phyloP scores from a whole-genome alignment of 1,140 invertebrate species.

The Cylas formicarius region DNA sequence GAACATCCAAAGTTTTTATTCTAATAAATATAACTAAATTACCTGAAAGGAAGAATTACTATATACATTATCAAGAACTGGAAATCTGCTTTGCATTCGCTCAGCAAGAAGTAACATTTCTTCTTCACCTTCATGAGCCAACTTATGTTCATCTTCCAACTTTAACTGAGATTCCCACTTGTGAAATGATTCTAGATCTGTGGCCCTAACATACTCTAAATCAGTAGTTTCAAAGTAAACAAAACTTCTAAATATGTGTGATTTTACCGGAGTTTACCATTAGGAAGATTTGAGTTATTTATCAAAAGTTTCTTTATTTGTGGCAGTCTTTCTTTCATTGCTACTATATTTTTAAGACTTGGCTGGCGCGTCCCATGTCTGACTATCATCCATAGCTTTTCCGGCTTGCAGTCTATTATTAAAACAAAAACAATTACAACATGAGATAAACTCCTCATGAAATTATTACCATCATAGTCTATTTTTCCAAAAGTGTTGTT shows the following conservation, averaged over 20 bases:
- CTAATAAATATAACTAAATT: constrained; percentile 16
- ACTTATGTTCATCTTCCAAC: constrained; percentile 43
- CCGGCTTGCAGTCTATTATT: constrained; percentile 28
- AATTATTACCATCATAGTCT: constrained; percentile 46
- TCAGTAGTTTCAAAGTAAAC: constrained; percentile 1
- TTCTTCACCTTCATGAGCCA: constrained; percentile 57
- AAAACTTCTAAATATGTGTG: constrained; percentile 12
- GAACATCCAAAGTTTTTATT: neutral
- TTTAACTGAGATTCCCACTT: constrained; percentile 48
- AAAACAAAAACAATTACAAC: constrained; percentile 1
- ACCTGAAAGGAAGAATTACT: constrained; percentile 52
- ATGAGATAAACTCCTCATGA: neutral
- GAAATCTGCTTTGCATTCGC: constrained; percentile 59
- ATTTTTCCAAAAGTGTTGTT: constrained; percentile 49
- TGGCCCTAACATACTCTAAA: constrained; percentile 27
- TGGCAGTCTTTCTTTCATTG: constrained; percentile 46
- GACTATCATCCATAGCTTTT: constrained; percentile 58
- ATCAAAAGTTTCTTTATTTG: constrained; percentile 47
- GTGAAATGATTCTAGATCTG: constrained; percentile 42
- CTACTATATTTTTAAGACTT: constrained; percentile 45
- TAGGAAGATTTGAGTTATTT: constrained; percentile 29
- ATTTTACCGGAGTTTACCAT: constrained; percentile 23
- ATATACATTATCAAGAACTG: constrained; percentile 52
- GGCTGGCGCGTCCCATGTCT: constrained; percentile 64
- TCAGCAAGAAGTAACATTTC: constrained; percentile 59